phyloP scores from a whole-genome alignment of 2,113 vertebrate species.

The Amia ocellicauda region DNA sequence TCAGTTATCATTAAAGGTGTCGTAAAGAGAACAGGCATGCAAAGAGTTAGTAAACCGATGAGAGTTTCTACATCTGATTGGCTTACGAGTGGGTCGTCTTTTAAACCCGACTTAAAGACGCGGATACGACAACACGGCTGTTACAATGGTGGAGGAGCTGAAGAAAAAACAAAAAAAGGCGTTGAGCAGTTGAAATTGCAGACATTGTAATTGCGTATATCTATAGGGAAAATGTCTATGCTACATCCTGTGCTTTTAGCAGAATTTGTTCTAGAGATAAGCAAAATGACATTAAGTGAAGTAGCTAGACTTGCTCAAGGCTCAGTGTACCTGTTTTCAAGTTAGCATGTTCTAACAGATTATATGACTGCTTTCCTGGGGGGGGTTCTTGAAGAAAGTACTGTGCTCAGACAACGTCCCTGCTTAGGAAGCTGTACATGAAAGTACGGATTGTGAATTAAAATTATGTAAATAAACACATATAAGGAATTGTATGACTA shows the following conservation, averaged over 20 bases:
- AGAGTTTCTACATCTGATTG: too few relatives aligned
- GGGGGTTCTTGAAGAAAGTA: conserved; percentile 21
- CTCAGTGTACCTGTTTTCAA: conserved; percentile 54
- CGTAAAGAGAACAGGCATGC: conserved; percentile 27
- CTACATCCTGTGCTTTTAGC: conserved; percentile 53
- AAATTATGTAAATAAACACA: conserved; percentile 32
- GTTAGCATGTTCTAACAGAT: conserved; percentile 46
- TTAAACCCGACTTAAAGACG: too few relatives aligned
- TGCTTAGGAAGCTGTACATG: conserved; percentile 48
- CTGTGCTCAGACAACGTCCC: conserved; percentile 25
- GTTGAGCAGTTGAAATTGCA: conserved; percentile 22
- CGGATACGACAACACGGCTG: too few relatives aligned
- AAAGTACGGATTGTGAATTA: conserved; percentile 57
- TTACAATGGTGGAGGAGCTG: neutral
- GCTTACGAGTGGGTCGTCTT: too few relatives aligned
- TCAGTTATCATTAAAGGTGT: conserved; percentile 45
- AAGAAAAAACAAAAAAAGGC: conserved; percentile 23
- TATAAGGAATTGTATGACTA: conserved; percentile 14
- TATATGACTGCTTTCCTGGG: conserved; percentile 32
- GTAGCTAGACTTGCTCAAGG: conserved; percentile 49
- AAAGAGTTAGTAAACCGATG: conserved; percentile 47
- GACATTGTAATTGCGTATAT: conserved; percentile 47
- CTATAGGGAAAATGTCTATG: conserved; percentile 31
- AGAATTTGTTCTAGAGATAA: conserved; percentile 33
- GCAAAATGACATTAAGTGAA: conserved; percentile 59